phyloP scores from a whole-genome alignment of 2,113 vertebrate species.

The Phalacrocorax aristotelis region DNA sequence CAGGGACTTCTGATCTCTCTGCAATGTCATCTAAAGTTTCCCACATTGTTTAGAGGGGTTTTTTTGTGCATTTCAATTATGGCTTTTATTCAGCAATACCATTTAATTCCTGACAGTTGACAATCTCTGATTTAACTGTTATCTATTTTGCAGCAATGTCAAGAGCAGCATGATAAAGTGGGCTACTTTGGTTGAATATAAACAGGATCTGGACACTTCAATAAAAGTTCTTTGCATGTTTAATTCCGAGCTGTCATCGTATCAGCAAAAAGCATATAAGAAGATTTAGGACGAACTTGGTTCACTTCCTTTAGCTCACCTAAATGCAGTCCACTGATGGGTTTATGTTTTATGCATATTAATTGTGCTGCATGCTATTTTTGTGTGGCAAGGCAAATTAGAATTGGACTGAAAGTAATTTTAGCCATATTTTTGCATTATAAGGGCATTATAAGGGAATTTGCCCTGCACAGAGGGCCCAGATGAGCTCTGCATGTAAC shows the following conservation, averaged over 20 bases:
- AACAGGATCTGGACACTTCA: constrained; percentile 57
- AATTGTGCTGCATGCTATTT: constrained; percentile 4
- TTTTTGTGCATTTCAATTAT: constrained; percentile 52
- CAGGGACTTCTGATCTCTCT: constrained; percentile 25
- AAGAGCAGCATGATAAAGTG: constrained; percentile 45
- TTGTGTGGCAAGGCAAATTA: not conserved
- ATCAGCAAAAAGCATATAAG: constrained; percentile 16
- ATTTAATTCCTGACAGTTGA: constrained; percentile 67
- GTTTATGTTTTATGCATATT: constrained; percentile 40
- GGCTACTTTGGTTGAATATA: constrained; percentile 51
- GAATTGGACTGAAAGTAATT: not conserved
- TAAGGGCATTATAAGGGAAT: not conserved
- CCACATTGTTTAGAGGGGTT: constrained; percentile 4
- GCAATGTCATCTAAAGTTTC: constrained; percentile 57
- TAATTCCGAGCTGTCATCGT: constrained; percentile 52
- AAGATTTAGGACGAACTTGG: constrained; percentile 28
- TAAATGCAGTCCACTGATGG: constrained; percentile 17
- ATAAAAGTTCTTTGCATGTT: constrained; percentile 46
- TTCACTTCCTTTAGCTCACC: constrained; percentile 37
- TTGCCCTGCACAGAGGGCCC: not conserved
- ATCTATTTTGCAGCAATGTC: constrained; percentile 60
- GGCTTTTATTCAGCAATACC: constrained; percentile 42
- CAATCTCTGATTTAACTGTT: constrained; percentile 66
- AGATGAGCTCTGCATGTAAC: not conserved
- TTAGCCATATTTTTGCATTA: not conserved